Percentiles rank a stretch among this genome's conserved stretches.
These are phyloP conservation scores for Danio tinwini DNA, from an alignment of 2,797 vertebrate species.

Conservation along the genomic window DNA sequence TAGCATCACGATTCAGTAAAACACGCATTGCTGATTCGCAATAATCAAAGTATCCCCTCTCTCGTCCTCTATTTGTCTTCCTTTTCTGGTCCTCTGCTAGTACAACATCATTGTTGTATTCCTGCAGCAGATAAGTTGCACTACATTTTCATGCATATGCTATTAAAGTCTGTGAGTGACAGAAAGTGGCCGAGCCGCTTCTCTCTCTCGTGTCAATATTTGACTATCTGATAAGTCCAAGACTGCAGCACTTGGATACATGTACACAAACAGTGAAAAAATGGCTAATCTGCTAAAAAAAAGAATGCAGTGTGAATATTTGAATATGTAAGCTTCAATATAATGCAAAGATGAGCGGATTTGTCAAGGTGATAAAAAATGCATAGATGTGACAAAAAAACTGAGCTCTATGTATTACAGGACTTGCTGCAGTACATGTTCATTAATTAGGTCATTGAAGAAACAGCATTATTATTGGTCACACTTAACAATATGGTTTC, in stretches of 20 bases:
- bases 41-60: background rate
- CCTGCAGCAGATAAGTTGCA: constrained; percentile 8
- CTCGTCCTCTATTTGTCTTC: background rate
- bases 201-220: constrained; percentile 69
- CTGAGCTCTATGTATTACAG: too few species aligned
- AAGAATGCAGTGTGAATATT: background rate
- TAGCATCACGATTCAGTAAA: background rate
- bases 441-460: too few species aligned
- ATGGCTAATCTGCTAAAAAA: background rate
- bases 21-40: background rate
- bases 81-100: constrained; percentile 17
- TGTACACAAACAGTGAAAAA: constrained; percentile 1
- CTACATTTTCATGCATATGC: constrained; percentile 3
- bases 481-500: too few species aligned
- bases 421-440: too few species aligned
- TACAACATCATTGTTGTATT: constrained; percentile 15
- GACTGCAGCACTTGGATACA: constrained; percentile 7
- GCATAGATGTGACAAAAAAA: too few species aligned
- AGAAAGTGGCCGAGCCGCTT: background rate
- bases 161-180: background rate
- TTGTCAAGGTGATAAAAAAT: background rate
- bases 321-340: background rate
- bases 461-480: too few species aligned
- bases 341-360: background rate
- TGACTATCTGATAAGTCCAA: constrained; percentile 76